Evolutionary conservation across 2,113 vertebrate species (phyloP), one percentile per base, ranked within the genome.

Genomic region (Mandrillus leucophaeus): DNA sequence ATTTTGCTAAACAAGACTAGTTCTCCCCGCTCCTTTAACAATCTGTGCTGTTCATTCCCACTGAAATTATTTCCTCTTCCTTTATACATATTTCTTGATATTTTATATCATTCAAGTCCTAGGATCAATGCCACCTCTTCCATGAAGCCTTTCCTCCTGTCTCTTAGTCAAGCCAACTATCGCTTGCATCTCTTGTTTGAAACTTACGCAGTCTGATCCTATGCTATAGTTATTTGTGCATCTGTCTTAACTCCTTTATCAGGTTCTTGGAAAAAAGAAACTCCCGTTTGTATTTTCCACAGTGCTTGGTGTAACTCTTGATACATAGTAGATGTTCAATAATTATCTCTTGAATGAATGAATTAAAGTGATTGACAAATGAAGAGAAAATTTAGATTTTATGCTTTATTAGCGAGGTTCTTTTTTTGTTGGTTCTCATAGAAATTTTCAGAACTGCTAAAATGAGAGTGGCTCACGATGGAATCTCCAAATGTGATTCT

Each of bases 401-500:
- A 73, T 78, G 10, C 64, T 70, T 95, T 97, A 25, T 45, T 88
- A 90, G 11, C 80, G 35, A 83, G 20, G 9, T n/a, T 75, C 32
- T 93, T 92, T 93, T 83, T 20, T 78, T 88, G 40, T 93, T 89
- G 50, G 55, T 81, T 88, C 27, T 86, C 27, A 23, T 40, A 64
- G 55, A 80, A 55, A 20, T 38, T 88, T 95, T 90, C n/a, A 90
- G 27, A 72, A 83, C 38, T 52, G 35, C 88, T 96, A 70, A 84
- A 95, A 66, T 59, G 25, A 94, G 84, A 96, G 43, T 95, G 82
- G 10, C 52, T 88, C 18, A 84, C 52, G 70, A 83, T 43, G 86
- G 43, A 93, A 82, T 95, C 57, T 96, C 76, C 82, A 94, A 97
- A 79, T 96, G 57, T 90, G 81, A 97, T 95, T 88, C 85, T 38